phyloP scores from a whole-genome alignment of 2,113 vertebrate species.

The Erinaceus europaeus region DNA sequence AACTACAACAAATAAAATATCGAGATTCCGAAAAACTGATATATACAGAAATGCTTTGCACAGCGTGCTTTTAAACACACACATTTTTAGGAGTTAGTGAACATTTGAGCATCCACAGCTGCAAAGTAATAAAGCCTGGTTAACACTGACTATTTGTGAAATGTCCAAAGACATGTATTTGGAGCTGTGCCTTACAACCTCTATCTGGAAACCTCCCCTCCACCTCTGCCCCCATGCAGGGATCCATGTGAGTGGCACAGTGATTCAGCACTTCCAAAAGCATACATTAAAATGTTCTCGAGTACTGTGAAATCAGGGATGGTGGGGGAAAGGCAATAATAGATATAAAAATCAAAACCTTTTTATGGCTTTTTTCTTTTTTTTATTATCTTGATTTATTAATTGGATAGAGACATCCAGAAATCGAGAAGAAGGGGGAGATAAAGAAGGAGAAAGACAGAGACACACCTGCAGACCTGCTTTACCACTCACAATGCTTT shows the following conservation, averaged over 20 bases:
- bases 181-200: slow-evolving; percentile 7
- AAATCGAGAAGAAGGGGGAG: no score
- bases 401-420: no score
- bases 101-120: slow-evolving; percentile 6
- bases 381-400: no score
- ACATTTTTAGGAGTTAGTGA: slow-evolving; percentile 37
- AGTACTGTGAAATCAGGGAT: background rate
- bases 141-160: slow-evolving; percentile 13
- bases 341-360: slow-evolving; percentile 26
- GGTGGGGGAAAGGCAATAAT: background rate
- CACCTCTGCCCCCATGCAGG: background rate
- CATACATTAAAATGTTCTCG: slow-evolving; percentile 40
- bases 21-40: background rate
- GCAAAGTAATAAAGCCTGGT: background rate
- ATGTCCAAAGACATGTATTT: background rate
- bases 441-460: no score
- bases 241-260: slow-evolving; percentile 6
- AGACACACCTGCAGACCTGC: no score
- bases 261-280: slow-evolving; percentile 72
- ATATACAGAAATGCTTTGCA: background rate
- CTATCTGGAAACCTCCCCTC: slow-evolving; percentile 19
- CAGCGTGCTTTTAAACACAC: background rate
- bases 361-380: no score
- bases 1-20: background rate
- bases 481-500: no score